Evolutionary conservation across 1,140 invertebrate species (phyloP).

Genomic region (Lepidurus couesii): DNA sequence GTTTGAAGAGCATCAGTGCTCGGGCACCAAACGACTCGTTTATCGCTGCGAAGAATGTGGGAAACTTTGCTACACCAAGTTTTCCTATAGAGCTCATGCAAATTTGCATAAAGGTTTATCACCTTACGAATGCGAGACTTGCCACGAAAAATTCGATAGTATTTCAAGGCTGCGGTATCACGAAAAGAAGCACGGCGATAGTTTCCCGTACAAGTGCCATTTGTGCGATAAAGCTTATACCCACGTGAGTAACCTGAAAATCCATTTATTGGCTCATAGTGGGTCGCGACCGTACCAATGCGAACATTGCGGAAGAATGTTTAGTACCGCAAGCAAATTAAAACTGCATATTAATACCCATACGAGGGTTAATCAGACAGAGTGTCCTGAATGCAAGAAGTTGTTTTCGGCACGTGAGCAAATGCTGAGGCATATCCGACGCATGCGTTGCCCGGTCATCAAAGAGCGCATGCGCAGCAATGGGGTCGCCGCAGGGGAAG

Average conservation of each 20-base stretch:
- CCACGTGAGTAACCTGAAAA: neutral
- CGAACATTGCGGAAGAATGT: neutral
- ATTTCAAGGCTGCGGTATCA: conserved; percentile 1
- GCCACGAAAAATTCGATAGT: conserved; percentile 2
- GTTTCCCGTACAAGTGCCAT: conserved; percentile 3
- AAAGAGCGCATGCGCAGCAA: neutral
- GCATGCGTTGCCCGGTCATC: neutral
- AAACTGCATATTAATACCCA: conserved; percentile 16
- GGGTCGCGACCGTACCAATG: neutral
- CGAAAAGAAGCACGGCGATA: neutral
- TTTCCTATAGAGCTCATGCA: neutral
- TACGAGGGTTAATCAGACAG: neutral
- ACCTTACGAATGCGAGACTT: neutral
- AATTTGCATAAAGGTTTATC: neutral
- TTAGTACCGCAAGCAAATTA: neutral
- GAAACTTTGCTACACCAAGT: neutral
- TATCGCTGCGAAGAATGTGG: conserved; percentile 4
- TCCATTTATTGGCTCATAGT: neutral
- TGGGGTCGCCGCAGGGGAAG: neutral
- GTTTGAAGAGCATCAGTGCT: conserved; percentile 3
- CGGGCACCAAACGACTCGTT: neutral
- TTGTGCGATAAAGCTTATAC: conserved; percentile 1
- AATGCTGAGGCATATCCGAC: conserved; percentile 9
- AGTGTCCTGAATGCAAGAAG: conserved; percentile 5
- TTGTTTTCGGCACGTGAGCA: neutral